These are phyloP conservation scores for Cryptosula pallasiana DNA, from an alignment of 2,888 invertebrate genomes.

Conservation along the genomic window DNA sequence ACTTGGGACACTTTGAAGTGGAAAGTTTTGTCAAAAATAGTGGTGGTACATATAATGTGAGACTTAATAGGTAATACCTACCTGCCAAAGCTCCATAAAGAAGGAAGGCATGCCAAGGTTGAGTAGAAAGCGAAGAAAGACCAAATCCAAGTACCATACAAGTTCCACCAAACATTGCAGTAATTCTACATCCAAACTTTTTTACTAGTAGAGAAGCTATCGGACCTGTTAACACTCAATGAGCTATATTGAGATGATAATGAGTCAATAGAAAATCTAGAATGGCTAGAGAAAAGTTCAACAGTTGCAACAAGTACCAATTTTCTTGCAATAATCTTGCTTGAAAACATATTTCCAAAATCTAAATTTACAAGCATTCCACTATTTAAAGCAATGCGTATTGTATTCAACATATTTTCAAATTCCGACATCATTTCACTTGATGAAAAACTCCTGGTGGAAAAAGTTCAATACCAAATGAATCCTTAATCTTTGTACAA, in stretches of 20 bases:
- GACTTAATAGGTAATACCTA: too few species aligned
- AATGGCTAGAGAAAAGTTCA: neutral
- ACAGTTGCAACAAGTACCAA: neutral
- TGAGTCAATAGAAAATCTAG: neutral
- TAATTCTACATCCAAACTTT: neutral
- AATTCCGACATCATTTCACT: too few species aligned
- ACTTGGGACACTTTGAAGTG: too few species aligned
- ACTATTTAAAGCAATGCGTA: too few species aligned
- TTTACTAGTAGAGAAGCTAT: neutral
- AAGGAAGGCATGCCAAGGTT: constrained; percentile 2
- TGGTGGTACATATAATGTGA: too few species aligned
- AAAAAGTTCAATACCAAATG: too few species aligned
- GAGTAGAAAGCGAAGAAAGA: neutral
- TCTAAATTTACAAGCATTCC: too few species aligned
- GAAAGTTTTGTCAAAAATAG: too few species aligned
- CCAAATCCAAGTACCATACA: neutral
- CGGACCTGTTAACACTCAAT: neutral
- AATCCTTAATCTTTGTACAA: too few species aligned
- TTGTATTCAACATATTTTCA: too few species aligned
- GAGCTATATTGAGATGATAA: too few species aligned
- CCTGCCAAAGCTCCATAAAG: constrained; percentile 1
- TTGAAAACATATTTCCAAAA: neutral
- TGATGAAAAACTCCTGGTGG: too few species aligned
- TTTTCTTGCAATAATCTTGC: neutral
- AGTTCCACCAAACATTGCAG: neutral